Conservation (phyloP, 2,888 invertebrate species). For the Sesamia inferens region DNA sequence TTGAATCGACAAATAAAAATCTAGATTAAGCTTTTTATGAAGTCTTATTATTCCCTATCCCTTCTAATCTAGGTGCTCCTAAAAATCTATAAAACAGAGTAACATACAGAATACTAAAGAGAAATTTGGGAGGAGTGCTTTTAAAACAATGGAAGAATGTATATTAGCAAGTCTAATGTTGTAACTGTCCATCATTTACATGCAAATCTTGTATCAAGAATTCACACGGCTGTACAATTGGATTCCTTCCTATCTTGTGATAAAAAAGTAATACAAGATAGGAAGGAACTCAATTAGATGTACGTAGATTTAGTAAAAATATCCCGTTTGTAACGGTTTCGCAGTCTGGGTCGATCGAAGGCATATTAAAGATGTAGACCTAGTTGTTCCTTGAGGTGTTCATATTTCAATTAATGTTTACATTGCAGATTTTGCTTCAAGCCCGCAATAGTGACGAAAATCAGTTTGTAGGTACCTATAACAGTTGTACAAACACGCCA, state of each 20-base stretch:
- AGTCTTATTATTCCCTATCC: constrained; percentile 74
- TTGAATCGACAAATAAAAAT: constrained; percentile 89
- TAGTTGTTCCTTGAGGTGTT: constrained; percentile 45
- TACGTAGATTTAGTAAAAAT: constrained; percentile 23
- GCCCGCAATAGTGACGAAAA: constrained; percentile 21
- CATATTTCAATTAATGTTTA: constrained; percentile 33
- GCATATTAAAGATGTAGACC: constrained; percentile 33
- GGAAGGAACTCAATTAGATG: no score
- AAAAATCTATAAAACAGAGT: neutral
- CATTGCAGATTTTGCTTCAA: constrained; percentile 32
- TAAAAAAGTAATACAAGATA: no score
- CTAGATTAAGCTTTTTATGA: constrained; percentile 87
- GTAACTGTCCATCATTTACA: constrained; percentile 40
- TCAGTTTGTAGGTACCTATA: constrained; percentile 26
- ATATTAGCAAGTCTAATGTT: constrained; percentile 47
- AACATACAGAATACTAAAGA: neutral
- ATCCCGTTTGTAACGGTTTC: constrained; percentile 44
- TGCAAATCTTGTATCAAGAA: constrained; percentile 40
- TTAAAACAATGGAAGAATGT: constrained; percentile 16
- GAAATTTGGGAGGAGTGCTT: constrained; percentile 16
- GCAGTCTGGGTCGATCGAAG: constrained; percentile 35
- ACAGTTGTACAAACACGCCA: constrained; percentile 49
- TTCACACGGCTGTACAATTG: constrained; percentile 20
- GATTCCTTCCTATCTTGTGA: constrained; percentile 15
- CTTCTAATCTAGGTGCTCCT: constrained; percentile 3